Conservation (phyloP, 2,888 invertebrate genomes). For the Archips xylosteana region DNA sequence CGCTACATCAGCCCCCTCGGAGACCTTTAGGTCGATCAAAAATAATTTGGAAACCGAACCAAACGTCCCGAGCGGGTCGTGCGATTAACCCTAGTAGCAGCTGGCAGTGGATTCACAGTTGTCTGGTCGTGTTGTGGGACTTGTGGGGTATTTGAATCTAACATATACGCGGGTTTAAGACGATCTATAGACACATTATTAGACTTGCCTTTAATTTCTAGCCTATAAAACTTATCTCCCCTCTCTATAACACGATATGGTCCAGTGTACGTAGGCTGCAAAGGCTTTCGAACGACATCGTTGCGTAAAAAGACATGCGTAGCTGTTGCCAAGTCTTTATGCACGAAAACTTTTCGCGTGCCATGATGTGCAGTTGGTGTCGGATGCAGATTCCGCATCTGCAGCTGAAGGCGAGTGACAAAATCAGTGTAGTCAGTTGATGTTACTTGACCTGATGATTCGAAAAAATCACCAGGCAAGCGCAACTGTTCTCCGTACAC, state of each 20-base stretch:
- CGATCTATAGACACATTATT: slow-evolving; percentile 19
- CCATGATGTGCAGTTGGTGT: slow-evolving; percentile 7
- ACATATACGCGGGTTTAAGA: slow-evolving; percentile 18
- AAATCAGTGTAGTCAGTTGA: slow-evolving; percentile 15
- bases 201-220: slow-evolving; percentile 4
- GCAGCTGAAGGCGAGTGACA: not conserved
- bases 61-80: slow-evolving; percentile 1
- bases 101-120: not conserved
- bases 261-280: slow-evolving; percentile 22
- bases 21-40: slow-evolving; percentile 26
- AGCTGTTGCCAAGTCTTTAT: slow-evolving; percentile 11
- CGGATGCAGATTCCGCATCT: slow-evolving; percentile 1
- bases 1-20: slow-evolving; percentile 21
- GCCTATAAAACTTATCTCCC: slow-evolving; percentile 14
- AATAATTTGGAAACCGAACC: not conserved
- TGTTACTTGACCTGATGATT: slow-evolving; percentile 6
- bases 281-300: not conserved
- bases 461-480: slow-evolving; percentile 46
- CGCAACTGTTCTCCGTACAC: slow-evolving; percentile 46
- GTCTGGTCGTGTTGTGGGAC: not conserved
- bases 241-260: slow-evolving; percentile 25
- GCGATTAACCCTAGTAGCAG: not conserved
- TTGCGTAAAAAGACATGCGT: slow-evolving; percentile 9
- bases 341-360: not conserved
- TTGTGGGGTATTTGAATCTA: not conserved